Evolutionary conservation across 2,797 vertebrate species (phyloP), one percentile per base, ranked within the genome.

Genomic region (Leptoclinus maculatus): DNA sequence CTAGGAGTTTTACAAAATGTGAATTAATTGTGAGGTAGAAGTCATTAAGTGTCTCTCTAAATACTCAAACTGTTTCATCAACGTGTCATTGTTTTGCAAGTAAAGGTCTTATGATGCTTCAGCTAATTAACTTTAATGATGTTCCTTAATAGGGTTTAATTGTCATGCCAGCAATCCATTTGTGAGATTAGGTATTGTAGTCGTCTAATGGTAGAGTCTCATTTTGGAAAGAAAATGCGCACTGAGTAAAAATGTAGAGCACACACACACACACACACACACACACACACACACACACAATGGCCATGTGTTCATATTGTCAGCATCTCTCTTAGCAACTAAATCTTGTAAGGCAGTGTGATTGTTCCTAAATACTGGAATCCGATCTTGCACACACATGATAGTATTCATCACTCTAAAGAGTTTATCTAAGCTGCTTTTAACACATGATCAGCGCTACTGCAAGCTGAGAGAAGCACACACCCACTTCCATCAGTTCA

Each of bases 361-460:
- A 80, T 72, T 25, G 58, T 79, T 78, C 70, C 74, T 84, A 76
- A 80, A 82, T 36, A 66, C 66, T 76, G 78, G n/a, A 83, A 89
- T 85, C 66, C 77, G 84, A 88, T 90, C 76, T 65, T 43, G 43
- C 56, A 54, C 57, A 59, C 60, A 60, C 77, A 53, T 70, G 69
- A 88, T 82, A 56, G 80, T 77, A 87, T 89, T 89, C 87, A 75
- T 78, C 23, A 17, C 66, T 54, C 76, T 83, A 65, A 90, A 89
- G 81, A 78, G 78, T 76, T 88, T 82, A 90, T 84, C 88, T 87
- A 89, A 88, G 85, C 86, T 71, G 76, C 80, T 90, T 89, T 89
- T 60, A 82, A 89, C 80, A 84, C 82, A 87, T 72, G 79, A 88
- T 90, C 85, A 78, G 63, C 65, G 17, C 47, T 12, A 39, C 80